These are phyloP conservation scores for Actinia tenebrosa DNA, from an alignment of 64 coral and sea anemone species.

Conservation along the genomic window DNA sequence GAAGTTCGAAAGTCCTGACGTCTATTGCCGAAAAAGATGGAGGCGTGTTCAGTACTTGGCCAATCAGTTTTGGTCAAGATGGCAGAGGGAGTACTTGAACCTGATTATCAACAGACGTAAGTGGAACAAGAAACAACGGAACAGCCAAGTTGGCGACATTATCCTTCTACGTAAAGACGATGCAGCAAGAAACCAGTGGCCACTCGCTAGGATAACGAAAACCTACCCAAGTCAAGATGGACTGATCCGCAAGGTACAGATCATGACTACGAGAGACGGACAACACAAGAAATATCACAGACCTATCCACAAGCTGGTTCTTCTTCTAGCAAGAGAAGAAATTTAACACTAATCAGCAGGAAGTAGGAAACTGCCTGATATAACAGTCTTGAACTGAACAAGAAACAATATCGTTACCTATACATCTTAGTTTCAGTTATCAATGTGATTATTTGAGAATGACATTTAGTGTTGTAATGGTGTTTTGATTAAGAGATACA, in stretches of 20 bases:
- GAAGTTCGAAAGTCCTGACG: conserved; percentile 12
- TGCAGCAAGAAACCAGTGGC: conserved; percentile 12
- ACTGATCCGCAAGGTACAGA: conserved; percentile 21
- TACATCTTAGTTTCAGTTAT: background rate
- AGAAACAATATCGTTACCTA: background rate
- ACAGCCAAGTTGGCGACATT: conserved; percentile 7
- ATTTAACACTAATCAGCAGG: background rate
- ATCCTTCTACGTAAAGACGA: background rate
- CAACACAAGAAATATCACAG: conserved; percentile 19
- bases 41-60: conserved; percentile 11
- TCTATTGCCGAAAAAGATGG: conserved; percentile 23
- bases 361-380: background rate
- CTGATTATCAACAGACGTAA: background rate
- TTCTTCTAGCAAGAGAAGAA: conserved; percentile 21
- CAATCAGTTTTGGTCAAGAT: conserved; percentile 22
- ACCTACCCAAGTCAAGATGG: conserved; percentile 13
- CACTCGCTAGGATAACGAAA: background rate
- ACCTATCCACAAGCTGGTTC: conserved; percentile 31
- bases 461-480: background rate
- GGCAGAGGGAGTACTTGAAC: conserved; percentile 24
- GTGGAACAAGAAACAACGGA: conserved; percentile 12
- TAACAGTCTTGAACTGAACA: background rate
- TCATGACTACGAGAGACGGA: background rate
- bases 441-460: background rate
- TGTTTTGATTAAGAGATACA: background rate